phyloP scores from a whole-genome alignment of 2,113 vertebrate species.

The Otocyon megalotis region DNA sequence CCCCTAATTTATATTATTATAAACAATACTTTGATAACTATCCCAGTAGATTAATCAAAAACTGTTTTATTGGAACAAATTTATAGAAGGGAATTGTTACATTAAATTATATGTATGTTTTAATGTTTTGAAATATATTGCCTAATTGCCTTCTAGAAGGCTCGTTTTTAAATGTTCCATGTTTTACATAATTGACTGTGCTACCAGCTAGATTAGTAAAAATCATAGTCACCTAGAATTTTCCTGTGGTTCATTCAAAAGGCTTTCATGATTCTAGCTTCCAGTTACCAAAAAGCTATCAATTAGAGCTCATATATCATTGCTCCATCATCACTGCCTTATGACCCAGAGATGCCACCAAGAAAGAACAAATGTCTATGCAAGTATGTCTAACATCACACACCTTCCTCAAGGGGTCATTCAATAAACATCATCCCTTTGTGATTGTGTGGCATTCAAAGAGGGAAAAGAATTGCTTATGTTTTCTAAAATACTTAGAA shows the following conservation, averaged over 20 bases:
- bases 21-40: slow-evolving; percentile 5
- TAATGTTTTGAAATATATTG: background rate
- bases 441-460: background rate
- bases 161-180: background rate
- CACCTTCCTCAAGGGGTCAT: background rate
- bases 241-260: background rate
- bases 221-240: background rate
- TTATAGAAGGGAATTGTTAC: background rate
- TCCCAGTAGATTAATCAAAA: background rate
- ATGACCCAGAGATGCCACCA: background rate
- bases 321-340: background rate
- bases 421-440: background rate
- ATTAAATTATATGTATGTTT: background rate
- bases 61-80: background rate
- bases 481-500: slow-evolving; percentile 53
- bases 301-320: background rate
- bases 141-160: background rate
- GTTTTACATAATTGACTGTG: background rate
- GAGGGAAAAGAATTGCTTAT: background rate
- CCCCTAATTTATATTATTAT: background rate
- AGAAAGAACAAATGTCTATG: background rate
- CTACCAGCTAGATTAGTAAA: slow-evolving; percentile 12
- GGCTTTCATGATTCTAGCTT: background rate
- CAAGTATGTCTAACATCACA: background rate
- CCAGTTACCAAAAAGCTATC: background rate